phyloP scores from a whole-genome alignment of 2,888 invertebrate genomes.

The Zaprionus lineosus region DNA sequence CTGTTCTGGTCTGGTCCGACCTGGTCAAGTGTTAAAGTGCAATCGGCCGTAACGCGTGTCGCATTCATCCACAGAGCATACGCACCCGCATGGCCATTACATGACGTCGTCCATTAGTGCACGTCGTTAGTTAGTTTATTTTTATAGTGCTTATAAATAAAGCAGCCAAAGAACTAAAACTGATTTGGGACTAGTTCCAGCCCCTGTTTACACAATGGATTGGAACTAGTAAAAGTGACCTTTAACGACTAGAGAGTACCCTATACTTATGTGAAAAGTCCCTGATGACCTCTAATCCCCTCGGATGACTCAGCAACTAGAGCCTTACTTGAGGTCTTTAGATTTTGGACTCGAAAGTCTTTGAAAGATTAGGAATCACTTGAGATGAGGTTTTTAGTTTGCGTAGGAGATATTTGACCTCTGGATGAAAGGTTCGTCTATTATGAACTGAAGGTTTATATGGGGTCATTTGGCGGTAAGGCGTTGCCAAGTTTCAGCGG shows the following conservation, averaged over 20 bases:
- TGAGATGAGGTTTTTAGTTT: too few relatives aligned
- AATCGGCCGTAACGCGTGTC: conserved; percentile 67
- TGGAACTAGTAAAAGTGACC: too few relatives aligned
- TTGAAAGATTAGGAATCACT: too few relatives aligned
- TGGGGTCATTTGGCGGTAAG: neutral
- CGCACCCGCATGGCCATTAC: conserved; percentile 46
- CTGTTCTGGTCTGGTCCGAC: too few relatives aligned
- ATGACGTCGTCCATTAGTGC: conserved; percentile 67
- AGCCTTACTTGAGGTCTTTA: too few relatives aligned
- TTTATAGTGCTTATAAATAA: conserved; percentile 25
- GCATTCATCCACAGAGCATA: conserved; percentile 36
- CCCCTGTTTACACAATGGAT: conserved; percentile 7
- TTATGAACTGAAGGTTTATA: neutral
- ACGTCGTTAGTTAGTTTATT: conserved; percentile 54
- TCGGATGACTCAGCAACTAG: too few relatives aligned
- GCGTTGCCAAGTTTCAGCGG: conserved; percentile 58
- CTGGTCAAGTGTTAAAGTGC: conserved; percentile 75
- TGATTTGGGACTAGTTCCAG: conserved; percentile 31
- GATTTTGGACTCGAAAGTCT: too few relatives aligned
- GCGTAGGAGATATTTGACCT: too few relatives aligned
- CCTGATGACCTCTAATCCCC: too few relatives aligned
- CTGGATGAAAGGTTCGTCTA: neutral
- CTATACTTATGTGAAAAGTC: neutral
- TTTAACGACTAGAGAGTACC: neutral
- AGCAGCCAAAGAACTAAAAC: conserved; percentile 30